phyloP scores from a whole-genome alignment of 37 sponge, comb jelly and placozoan species.

The Mnemiopsis leidyi region DNA sequence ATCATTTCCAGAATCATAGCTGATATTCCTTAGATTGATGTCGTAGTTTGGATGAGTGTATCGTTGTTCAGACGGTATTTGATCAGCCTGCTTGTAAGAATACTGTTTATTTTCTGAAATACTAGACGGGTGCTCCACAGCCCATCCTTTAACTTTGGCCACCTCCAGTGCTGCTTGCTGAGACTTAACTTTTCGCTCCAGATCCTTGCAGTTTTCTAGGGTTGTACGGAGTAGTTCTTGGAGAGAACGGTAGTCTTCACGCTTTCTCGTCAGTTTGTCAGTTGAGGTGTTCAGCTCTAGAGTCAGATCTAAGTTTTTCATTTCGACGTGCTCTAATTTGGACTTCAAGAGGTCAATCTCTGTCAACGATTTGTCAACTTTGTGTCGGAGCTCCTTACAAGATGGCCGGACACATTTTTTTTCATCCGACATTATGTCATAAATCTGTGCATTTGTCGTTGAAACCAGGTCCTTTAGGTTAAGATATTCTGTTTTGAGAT shows the following conservation, averaged over 20 bases:
- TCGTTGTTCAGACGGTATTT: too few species aligned
- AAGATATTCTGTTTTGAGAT: neutral
- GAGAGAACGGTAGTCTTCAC: neutral
- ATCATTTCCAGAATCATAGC: too few species aligned
- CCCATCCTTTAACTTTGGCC: neutral
- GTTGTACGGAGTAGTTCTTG: conserved; percentile 6
- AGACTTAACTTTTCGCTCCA: neutral
- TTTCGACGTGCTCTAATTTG: neutral
- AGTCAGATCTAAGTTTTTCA: neutral
- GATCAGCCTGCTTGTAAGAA: too few species aligned
- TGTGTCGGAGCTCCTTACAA: conserved; percentile 31
- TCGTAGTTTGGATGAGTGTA: too few species aligned
- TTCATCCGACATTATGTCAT: conserved; percentile 6
- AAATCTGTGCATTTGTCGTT: neutral
- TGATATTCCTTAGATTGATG: too few species aligned
- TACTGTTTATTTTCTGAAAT: too few species aligned
- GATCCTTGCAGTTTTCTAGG: conserved; percentile 18
- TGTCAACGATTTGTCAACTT: neutral
- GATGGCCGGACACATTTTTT: neutral
- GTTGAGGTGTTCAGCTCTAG: neutral
- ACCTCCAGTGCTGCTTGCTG: neutral
- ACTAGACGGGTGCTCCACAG: neutral
- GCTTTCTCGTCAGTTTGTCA: neutral
- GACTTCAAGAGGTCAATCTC: neutral
- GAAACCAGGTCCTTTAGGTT: conserved; percentile 19